Conservation (phyloP, 2,797 vertebrate genomes). For the Falco novaeseelandiae region DNA sequence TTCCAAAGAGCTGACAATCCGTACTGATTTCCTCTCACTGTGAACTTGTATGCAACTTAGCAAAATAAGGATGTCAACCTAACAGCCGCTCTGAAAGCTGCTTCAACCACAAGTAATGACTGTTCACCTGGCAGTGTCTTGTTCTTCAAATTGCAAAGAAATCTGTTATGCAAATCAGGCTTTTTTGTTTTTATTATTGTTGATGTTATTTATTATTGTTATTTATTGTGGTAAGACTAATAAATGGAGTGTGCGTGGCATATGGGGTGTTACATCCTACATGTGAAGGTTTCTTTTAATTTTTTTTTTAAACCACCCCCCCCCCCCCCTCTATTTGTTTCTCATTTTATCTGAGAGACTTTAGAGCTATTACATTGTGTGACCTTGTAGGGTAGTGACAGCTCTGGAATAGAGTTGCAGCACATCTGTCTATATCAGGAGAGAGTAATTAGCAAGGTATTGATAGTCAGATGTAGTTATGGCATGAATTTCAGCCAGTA, state of each 20-base stretch:
- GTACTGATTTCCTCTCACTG: background rate
- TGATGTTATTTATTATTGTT: background rate
- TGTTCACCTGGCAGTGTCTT: background rate
- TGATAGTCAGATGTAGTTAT: constrained; percentile 30
- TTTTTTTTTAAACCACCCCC: background rate
- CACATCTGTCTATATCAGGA: background rate
- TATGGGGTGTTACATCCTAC: background rate
- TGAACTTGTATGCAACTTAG: background rate
- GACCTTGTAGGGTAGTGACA: constrained; percentile 41
- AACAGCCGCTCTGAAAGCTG: background rate
- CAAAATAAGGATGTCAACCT: background rate
- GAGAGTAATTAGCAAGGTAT: constrained; percentile 37
- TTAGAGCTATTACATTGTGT: background rate
- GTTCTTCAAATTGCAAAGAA: background rate
- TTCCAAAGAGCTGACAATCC: background rate
- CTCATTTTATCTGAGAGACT: constrained; percentile 6
- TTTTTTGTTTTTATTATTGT: background rate
- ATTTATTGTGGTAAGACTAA: background rate
- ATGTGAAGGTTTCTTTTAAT: background rate
- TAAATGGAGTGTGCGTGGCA: background rate
- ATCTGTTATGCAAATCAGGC: background rate
- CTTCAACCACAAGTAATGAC: background rate
- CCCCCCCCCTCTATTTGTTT: background rate
- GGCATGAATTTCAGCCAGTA: background rate
- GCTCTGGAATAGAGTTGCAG: constrained; percentile 12